Evolutionary conservation across 2,797 vertebrate species (phyloP), one percentile per base, ranked within the genome.

Genomic region (Melanotaenia parkinsoni): DNA sequence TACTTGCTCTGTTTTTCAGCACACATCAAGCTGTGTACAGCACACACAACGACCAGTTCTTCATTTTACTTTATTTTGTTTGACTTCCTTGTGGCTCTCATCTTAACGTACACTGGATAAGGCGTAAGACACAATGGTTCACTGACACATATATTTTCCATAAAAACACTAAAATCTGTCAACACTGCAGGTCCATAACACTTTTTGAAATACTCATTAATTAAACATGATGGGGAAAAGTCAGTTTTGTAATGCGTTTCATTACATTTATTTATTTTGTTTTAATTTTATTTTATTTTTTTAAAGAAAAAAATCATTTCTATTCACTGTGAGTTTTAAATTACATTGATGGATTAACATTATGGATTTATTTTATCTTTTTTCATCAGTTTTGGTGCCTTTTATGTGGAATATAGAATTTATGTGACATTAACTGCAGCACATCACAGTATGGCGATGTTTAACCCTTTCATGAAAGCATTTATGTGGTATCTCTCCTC

Each of bases 381-480:
- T 67, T 85, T 70, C 30, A 58, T 64, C 0, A 80, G 91, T 92
- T 84, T 91, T 84, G 88, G 93, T 94, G 95, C 94, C 93, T 95
- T 95, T 50, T 94, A 86, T 82, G 72, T 89, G 83, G 88, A 83
- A 85, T 74, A 58, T 67, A 77, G 76, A 18, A 74, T 86, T 89
- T 70, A 72, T 85, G 71, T 87, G 80, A 68, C 86, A 4, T 8
- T 86, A 83, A 76, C 69, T 74, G 79, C 70, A 80, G 82, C 57
- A 82, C 81, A 63, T 81, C 81, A 73, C 67, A 81, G 6, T 60
- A 57, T 67, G 62, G 45, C 38, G 35, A 67, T 56, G 67, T 82
- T 80, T 37, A 53, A 76, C 51, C 63, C 51, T 35, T 54, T 64
- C 38, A 69, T 78, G 79, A 53, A 56, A 82, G 35, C 71, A 50